Evolutionary conservation across 2,113 vertebrate species (phyloP), one percentile per base, ranked within the genome.

Genomic region (Rostratula benghalensis): DNA sequence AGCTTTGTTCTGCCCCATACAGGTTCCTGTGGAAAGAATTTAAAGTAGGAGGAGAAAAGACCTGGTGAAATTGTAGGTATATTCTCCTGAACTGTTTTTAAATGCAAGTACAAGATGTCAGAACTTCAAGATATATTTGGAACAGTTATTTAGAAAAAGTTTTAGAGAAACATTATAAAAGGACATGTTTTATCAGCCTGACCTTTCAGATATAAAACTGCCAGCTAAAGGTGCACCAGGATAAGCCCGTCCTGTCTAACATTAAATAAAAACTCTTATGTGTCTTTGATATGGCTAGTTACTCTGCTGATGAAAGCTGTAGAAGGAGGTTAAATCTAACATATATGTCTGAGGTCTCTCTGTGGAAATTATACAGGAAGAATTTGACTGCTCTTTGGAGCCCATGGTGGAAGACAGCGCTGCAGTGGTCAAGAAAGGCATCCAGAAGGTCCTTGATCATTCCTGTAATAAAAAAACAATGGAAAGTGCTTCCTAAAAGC

Each of bases 21-120:
- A 35, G 15, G 4, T 57, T 2, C 10, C 4, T 37, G 4, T 50
- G 31, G 6, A 11, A 73, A 48, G 50, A 95, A 93, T 53, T 69
- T 6, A 19, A 75, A 73, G 15, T 8, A 67, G 21, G 0, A 81
- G 13, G 16, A 75, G 8, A 5, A 79, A 85, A 82, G 64, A 1
- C 0, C 1, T 9, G 10, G 6, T 60, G 10, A 71, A 94, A 85
- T 30, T 4, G 1, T 39, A 45, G 18, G 7, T 74, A 3, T 35
- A 35, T 21, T 64, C 14, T 83, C 87, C 24, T 68, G 43, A 70
- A 60, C 5, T 17, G 25, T 35, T 87, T 83, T 79, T 59, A 75
- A 28, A 18, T 54, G 8, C 20, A 71, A 27, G 8, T n/a, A 35
- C 12, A 39, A 48, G 13, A 22, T 41, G 11, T 20, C 57, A 71